phyloP scores from a whole-genome alignment of 1,140 invertebrate species.

The Drosophila hydei region DNA sequence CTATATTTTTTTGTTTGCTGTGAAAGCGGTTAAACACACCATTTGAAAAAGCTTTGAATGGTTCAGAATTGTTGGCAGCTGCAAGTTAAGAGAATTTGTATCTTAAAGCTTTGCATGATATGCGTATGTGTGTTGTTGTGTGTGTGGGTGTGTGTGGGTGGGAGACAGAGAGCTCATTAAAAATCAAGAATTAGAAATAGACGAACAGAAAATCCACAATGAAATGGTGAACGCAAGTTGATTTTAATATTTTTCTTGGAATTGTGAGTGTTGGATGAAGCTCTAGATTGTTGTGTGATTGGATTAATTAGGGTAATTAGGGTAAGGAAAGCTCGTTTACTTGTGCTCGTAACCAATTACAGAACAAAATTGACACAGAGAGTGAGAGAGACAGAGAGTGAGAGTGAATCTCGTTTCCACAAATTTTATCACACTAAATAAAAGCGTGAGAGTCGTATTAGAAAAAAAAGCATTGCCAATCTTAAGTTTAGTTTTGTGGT shows the following conservation, averaged over 20 bases:
- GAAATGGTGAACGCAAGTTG: constrained; percentile 37
- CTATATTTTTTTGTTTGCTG: constrained; percentile 25
- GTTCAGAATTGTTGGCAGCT: constrained; percentile 53
- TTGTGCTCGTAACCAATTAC: constrained; percentile 62
- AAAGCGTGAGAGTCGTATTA: constrained; percentile 38
- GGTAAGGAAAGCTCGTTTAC: constrained; percentile 43
- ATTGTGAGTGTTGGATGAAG: constrained; percentile 13
- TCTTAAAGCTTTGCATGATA: constrained; percentile 62
- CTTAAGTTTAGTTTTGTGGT: constrained; percentile 27
- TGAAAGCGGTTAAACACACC: constrained; percentile 75
- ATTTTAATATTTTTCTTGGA: constrained; percentile 10
- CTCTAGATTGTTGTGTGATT: constrained; percentile 21
- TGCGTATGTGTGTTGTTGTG: constrained; percentile 44
- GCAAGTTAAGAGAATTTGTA: constrained; percentile 46
- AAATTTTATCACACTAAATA: constrained; percentile 34
- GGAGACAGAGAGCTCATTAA: neutral
- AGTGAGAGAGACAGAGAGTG: constrained; percentile 65
- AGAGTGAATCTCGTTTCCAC: constrained; percentile 44
- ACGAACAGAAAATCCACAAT: constrained; percentile 54
- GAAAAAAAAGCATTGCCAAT: constrained; percentile 51
- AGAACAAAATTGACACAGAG: constrained; percentile 31
- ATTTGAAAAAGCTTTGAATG: constrained; percentile 54
- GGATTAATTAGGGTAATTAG: constrained; percentile 1
- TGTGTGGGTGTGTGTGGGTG: neutral
- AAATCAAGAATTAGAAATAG: constrained; percentile 40